Evolutionary conservation across 2,797 vertebrate genomes (phyloP).

Genomic region (Gymnoscopelus microlampas): DNA sequence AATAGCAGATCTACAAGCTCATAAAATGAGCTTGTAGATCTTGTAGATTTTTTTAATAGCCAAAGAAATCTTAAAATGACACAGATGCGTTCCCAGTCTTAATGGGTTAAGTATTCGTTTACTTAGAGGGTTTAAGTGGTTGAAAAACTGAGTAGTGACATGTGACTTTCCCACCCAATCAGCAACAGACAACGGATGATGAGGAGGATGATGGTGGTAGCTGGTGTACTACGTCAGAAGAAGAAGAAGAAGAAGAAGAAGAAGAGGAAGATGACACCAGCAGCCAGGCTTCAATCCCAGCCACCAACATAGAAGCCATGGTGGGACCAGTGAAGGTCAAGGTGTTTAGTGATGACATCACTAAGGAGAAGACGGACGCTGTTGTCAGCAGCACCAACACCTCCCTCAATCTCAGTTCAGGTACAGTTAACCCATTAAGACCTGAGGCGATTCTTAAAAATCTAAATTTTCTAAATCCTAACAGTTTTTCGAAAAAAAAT

Average conservation of each 20-base stretch:
- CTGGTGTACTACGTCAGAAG: not conserved
- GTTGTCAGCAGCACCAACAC: constrained; percentile 67
- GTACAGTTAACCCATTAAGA: too few species aligned
- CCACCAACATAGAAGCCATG: constrained; percentile 30
- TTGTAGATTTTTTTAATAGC: too few species aligned
- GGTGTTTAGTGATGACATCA: constrained; percentile 62
- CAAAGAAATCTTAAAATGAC: too few species aligned
- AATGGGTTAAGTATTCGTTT: too few species aligned
- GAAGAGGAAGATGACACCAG: constrained; percentile 19
- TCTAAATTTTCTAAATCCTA: too few species aligned
- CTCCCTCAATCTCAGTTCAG: constrained; percentile 54
- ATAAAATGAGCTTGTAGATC: too few species aligned
- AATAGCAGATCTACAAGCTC: too few species aligned
- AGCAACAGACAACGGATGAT: not conserved
- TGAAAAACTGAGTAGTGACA: not conserved
- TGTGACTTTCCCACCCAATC: too few species aligned
- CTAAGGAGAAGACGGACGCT: constrained; percentile 56
- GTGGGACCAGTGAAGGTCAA: constrained; percentile 59
- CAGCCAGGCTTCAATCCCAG: not conserved
- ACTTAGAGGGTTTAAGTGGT: not conserved
- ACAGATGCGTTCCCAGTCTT: too few species aligned
- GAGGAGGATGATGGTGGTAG: constrained; percentile 12
- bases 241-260: constrained; percentile 1
- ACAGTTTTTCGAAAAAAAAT: too few species aligned
- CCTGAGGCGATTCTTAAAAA: too few species aligned